These are phyloP conservation scores for Tetrao urogallus DNA, from an alignment of 2,113 vertebrate species.

Conservation along the genomic window DNA sequence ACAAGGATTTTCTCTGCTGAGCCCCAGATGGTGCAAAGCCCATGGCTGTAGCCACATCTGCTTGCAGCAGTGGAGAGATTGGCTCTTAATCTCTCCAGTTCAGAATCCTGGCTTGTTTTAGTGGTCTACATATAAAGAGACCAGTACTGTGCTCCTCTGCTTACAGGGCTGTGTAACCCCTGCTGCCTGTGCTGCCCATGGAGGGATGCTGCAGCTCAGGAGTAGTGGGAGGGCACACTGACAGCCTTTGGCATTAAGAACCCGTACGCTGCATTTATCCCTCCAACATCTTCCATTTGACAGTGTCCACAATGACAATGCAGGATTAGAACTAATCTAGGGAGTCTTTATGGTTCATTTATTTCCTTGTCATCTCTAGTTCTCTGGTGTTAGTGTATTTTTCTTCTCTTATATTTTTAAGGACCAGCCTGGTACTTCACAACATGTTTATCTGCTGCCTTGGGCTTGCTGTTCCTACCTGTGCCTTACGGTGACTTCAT, in stretches of 20 bases:
- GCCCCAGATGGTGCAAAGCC: not conserved
- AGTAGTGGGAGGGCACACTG: rapidly evolving
- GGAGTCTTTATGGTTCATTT: not conserved
- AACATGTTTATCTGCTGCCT: not conserved
- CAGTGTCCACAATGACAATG: not conserved
- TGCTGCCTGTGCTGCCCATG: rapidly evolving
- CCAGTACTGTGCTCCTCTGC: not conserved
- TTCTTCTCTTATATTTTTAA: not conserved
- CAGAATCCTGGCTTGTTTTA: not conserved
- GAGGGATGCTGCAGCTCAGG: not conserved
- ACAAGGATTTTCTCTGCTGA: not conserved
- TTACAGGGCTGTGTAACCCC: not conserved
- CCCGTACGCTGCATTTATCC: rapidly evolving
- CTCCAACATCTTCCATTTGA: not conserved
- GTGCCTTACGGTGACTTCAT: not conserved
- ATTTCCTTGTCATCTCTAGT: not conserved
- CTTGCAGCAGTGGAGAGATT: not conserved
- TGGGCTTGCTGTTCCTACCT: not conserved
- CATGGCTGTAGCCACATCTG: not conserved
- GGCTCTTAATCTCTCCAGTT: not conserved
- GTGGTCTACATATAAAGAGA: too few species aligned
- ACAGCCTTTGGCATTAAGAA: not conserved
- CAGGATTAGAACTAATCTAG: not conserved
- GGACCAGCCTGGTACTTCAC: not conserved
- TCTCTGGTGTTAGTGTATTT: not conserved